phyloP scores from a whole-genome alignment of 2,113 vertebrate species.

The Sapajus apella region DNA sequence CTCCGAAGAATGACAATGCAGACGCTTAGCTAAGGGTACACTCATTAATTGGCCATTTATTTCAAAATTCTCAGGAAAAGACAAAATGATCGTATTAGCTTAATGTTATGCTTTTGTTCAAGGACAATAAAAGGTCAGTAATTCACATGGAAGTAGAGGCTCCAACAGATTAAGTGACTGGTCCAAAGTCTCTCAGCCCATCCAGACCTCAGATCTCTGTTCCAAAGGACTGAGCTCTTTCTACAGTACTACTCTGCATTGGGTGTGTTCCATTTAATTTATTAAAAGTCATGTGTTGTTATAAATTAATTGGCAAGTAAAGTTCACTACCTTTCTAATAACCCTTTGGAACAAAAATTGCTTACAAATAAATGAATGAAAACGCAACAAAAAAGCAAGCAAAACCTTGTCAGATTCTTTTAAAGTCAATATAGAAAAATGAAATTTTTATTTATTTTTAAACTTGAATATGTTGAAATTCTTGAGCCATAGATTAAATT shows the following conservation, averaged over 20 bases:
- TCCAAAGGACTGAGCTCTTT: background rate
- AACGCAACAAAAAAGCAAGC: background rate
- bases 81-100: background rate
- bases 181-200: background rate
- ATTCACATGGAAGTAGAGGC: background rate
- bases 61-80: conserved; percentile 6
- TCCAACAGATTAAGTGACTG: background rate
- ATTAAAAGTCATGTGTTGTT: background rate
- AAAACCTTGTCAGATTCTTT: background rate
- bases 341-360: conserved; percentile 33
- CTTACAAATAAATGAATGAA: background rate
- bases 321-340: background rate
- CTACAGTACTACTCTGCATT: background rate
- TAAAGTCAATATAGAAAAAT: conserved; percentile 29
- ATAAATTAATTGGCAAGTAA: background rate
- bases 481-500: background rate
- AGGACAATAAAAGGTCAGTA: background rate
- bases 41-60: background rate
- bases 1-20: background rate
- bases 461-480: background rate
- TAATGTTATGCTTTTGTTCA: background rate
- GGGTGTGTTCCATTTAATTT: background rate
- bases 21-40: background rate
- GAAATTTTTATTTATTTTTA: background rate
- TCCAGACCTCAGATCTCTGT: background rate